Evolutionary conservation across 2,797 vertebrate genomes (phyloP).

Genomic region (Scarus forsteni): DNA sequence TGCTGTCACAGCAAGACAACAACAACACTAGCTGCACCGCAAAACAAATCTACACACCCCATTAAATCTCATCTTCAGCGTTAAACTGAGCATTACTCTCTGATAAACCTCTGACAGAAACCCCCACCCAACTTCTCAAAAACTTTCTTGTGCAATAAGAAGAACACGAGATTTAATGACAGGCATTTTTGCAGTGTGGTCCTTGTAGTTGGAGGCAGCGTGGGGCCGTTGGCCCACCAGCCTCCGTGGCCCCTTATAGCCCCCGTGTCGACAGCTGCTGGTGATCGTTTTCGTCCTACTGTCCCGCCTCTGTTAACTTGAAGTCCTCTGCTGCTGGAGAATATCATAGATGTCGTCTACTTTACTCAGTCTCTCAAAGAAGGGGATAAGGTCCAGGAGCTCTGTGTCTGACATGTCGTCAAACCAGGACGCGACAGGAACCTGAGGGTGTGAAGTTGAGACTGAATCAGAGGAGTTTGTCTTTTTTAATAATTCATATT

Average conservation of each 20-base stretch:
- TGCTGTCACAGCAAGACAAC: conserved; percentile 54
- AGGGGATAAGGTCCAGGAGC: conserved; percentile 95
- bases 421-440: conserved; percentile 97
- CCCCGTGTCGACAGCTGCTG: conserved; percentile 65
- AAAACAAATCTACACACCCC: conserved; percentile 42
- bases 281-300: conserved; percentile 27
- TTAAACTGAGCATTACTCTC: not conserved
- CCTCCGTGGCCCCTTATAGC: conserved; percentile 70
- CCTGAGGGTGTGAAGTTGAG: conserved; percentile 74
- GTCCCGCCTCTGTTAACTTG: conserved; percentile 85
- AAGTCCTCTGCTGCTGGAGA: conserved; percentile 91
- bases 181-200: conserved; percentile 69
- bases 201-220: conserved; percentile 77
- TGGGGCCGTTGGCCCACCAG: conserved; percentile 72
- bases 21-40: conserved; percentile 64
- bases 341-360: conserved; percentile 93
- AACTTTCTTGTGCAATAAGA: not conserved
- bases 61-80: conserved; percentile 44
- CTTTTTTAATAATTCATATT: no score
- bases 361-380: conserved; percentile 96
- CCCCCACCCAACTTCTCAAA: not conserved
- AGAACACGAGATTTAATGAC: conserved; percentile 37
- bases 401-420: conserved; percentile 97
- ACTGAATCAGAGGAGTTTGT: not conserved
- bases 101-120: not conserved